Evolutionary conservation across 2,888 invertebrate genomes (phyloP), one percentile per base, ranked within the genome.

Genomic region (Hesperia comma): DNA sequence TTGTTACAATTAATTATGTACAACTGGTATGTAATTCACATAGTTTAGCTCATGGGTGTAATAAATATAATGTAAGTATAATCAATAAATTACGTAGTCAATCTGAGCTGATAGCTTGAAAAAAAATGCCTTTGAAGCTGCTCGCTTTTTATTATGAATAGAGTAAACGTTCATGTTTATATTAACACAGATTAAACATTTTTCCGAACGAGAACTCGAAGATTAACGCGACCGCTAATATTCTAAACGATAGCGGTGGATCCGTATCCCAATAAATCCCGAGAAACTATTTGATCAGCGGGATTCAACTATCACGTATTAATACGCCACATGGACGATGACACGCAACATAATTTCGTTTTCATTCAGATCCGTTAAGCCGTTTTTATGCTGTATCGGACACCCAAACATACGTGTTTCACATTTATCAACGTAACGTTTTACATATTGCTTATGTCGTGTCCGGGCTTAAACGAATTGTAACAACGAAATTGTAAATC

Each of bases 331-430:
- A 63, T 51, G 67, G 43, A 49, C 15, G 51, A 55, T 51, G 58
- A 63, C 67, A 67, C 49, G 63, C 61, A 43, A 62, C 49, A 62
- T 67, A 70, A 67, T 73, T 72, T 60, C 72, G 72, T 71, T 72
- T 74, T 54, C 70, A 71, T 72, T 71, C 70, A 68, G 69, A 71
- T 68, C 66, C 69, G 69, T 58, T 73, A 72, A 73, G 72, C 70
- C 68, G 70, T 71, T 75, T 72, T 66, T 60, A 72, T 71, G 71
- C 74, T 67, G 73, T 43, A 66, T 46, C 21, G 32, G 46, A 58
- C 58, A 60, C 53, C 54, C 6, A 60, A 66, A 53, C 51, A 66
- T 60, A 51, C 46, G 26, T 53, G 54, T 21, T 43, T 12, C 41
- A 60, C 54, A 66, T 66, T 60, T 56, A 56, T 63, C 66, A 66